Conservation (phyloP, 2,113 vertebrate species). For the Sitta europaea region DNA sequence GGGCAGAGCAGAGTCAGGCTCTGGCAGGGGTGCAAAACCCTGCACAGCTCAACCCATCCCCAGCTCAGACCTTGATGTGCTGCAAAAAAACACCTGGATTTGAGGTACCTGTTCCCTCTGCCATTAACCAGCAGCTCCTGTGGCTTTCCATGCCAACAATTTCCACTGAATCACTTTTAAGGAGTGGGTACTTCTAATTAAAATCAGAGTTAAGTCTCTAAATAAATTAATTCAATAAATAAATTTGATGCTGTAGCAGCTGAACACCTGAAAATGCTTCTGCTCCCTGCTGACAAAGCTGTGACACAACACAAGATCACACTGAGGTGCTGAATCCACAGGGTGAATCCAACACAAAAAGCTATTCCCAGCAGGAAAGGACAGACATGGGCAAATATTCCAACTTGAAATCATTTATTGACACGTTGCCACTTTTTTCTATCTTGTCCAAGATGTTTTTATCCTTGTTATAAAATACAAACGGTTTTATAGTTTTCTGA, state of each 20-base stretch:
- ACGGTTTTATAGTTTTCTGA: conserved; percentile 13
- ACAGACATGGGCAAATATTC: neutral
- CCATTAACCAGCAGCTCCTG: neutral
- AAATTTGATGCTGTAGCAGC: neutral
- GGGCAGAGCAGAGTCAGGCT: neutral
- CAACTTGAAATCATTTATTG: conserved; percentile 38
- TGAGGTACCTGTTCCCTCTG: neutral
- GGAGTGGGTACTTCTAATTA: neutral
- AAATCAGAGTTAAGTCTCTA: neutral
- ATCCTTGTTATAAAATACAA: conserved; percentile 38
- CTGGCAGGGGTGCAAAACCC: neutral
- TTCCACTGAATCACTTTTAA: neutral
- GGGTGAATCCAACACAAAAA: neutral
- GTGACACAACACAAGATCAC: neutral
- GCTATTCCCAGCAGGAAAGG: neutral
- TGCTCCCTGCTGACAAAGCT: neutral
- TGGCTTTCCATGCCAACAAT: neutral
- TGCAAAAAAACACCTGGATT: accelerated
- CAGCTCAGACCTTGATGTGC: neutral
- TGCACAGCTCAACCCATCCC: neutral
- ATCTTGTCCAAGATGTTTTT: neutral
- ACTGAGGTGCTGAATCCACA: neutral
- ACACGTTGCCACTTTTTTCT: neutral
- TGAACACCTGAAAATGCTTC: neutral
- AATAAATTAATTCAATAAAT: neutral